Evolutionary conservation across 2,888 invertebrate species (phyloP).

Genomic region (Chrysolina oricalcia): DNA sequence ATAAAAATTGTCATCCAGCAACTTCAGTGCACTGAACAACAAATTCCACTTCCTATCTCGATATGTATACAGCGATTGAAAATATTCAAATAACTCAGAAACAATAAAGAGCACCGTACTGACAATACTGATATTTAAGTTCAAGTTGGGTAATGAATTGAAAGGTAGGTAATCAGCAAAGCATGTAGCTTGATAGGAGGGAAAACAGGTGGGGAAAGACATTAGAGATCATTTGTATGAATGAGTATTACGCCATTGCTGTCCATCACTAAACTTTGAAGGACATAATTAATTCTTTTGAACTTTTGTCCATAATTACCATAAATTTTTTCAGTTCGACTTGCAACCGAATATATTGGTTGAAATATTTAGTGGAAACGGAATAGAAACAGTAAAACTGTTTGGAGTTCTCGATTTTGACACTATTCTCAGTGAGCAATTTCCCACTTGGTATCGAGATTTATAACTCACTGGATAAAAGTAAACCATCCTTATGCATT

Average conservation of each 20-base stretch:
- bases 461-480: no score
- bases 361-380: no score
- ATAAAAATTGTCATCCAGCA: neutral
- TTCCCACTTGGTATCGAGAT: no score
- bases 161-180: slow-evolving; percentile 4
- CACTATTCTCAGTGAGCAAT: no score
- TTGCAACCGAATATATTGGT: no score
- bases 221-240: neutral
- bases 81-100: neutral
- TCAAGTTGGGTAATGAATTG: neutral
- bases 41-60: neutral
- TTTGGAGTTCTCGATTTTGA: no score
- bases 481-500: no score
- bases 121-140: neutral
- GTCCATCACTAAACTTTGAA: no score
- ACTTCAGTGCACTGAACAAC: neutral
- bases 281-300: no score
- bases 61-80: neutral
- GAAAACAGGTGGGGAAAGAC: neutral
- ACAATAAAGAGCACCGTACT: neutral
- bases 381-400: no score
- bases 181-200: neutral
- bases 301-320: no score
- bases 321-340: no score
- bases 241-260: neutral